Percentiles rank a stretch among this genome's conserved stretches.
Evolutionary conservation across 2,797 vertebrate genomes (phyloP).

Genomic region (Pangasius krempfi): DNA sequence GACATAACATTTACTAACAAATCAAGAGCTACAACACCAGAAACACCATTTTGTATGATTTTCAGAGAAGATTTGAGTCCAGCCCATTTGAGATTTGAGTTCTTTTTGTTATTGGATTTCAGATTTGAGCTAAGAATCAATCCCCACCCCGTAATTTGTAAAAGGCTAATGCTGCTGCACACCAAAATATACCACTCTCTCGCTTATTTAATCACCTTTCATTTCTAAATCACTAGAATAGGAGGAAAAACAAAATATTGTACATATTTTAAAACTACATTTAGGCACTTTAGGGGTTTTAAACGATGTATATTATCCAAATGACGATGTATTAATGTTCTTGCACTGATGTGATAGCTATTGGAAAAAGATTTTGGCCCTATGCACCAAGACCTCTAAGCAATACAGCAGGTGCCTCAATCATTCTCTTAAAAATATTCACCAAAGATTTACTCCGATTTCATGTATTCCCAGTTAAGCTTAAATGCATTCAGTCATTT

Average conservation of each 20-base stretch:
- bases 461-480: background rate
- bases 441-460: slow-evolving; percentile 26
- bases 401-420: slow-evolving; percentile 28
- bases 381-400: slow-evolving; percentile 5
- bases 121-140: background rate
- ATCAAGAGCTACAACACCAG: background rate
- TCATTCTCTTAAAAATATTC: slow-evolving; percentile 7
- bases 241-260: background rate
- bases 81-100: too few species aligned
- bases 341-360: background rate
- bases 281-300: background rate
- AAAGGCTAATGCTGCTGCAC: background rate
- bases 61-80: background rate
- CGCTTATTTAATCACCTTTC: background rate
- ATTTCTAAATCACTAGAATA: background rate
- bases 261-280: background rate
- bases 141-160: background rate
- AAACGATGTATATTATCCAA: background rate
- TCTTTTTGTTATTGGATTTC: background rate
- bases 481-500: background rate
- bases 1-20: background rate
- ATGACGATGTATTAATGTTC: background rate
- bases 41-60: background rate
- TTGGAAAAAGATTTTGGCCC: slow-evolving; percentile 8
- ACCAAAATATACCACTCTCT: background rate